A percentile compares a stretch with the other conserved stretches of the same genome.
Conservation (phyloP, 2,797 vertebrate species). For the Gymnopithys bicolor region DNA sequence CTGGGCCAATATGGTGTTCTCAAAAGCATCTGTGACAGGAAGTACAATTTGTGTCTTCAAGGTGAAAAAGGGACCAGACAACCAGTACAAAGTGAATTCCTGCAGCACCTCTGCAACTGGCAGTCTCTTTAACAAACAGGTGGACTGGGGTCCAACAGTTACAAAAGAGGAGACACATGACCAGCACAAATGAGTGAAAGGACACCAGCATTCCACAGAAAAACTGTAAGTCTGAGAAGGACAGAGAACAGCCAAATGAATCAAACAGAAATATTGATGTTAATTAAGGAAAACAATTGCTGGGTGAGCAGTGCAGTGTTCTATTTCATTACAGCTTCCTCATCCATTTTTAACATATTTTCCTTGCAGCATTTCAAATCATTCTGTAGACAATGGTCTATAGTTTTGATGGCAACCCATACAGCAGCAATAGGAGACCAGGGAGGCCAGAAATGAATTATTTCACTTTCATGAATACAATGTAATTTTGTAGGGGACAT, state of each 20-base stretch:
- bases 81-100: not conserved
- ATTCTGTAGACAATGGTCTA: not conserved
- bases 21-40: constrained; percentile 84
- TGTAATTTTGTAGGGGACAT: not conserved
- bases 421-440: not conserved
- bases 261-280: not conserved
- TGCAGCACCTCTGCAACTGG: not conserved
- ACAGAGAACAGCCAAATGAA: not conserved
- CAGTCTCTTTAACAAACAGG: not conserved
- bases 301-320: not conserved
- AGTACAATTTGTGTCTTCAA: constrained; percentile 67
- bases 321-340: constrained; percentile 16
- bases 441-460: not conserved
- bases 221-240: not conserved
- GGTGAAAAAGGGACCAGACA: constrained; percentile 23
- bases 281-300: not conserved
- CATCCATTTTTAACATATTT: not conserved
- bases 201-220: not conserved
- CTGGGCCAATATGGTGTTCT: constrained; percentile 81
- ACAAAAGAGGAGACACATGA: not conserved
- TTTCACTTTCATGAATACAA: not conserved
- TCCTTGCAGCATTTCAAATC: not conserved
- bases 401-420: not conserved
- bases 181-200: not conserved
- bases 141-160: not conserved